Evolutionary conservation across 30 jellyfish, hydroid and myxozoan species (phyloP), one percentile per base, ranked within the genome.

Genomic region (Sanderia malayensis): DNA sequence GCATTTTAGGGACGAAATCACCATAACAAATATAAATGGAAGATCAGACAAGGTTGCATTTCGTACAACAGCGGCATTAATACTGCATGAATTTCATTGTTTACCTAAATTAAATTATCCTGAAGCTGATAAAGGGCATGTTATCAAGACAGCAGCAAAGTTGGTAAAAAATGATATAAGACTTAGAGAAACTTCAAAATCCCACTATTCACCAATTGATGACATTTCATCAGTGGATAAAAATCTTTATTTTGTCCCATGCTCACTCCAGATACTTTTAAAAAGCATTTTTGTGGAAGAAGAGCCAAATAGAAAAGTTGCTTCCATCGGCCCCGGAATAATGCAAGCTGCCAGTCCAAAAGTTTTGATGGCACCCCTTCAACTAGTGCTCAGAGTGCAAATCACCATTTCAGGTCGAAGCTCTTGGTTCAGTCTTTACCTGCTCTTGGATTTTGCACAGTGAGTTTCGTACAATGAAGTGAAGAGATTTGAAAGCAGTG

Each of bases 291-390:
- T 46, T 23, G 41, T 67, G 0, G 66, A 34, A 10, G 44, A 67
- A 13, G 23, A 31, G 24, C 29, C 47, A 6, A 31, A 37, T 9
- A 34, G 23, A 19, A 44, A 67, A 44, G 0, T 32, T 18, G 77
- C 83, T 2, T 31, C 81, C 1, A 67, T 66, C 21, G 91, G 91
- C 13, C 85, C 65, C 65, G 76, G 55, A 18, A 46, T 79, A 8
- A 62, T 79, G 19, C 75, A 52, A 21, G 49, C 91, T 13, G 66
- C 84, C 1, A 30, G 81, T 1, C 88, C 82, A 27, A 13, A 46
- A 15, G 58, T 31, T 28, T 20, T 47, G 10, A 6, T 71, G 23
- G 58, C 76, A 6, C 72, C 83, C 17, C 71, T 71, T 46, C 37
- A 23, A 53, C 17, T 55, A 4, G 83, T 76, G 6, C 24, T 71